These are phyloP conservation scores for Phocoena phocoena DNA, from an alignment of 2,113 vertebrate genomes.

Conservation along the genomic window DNA sequence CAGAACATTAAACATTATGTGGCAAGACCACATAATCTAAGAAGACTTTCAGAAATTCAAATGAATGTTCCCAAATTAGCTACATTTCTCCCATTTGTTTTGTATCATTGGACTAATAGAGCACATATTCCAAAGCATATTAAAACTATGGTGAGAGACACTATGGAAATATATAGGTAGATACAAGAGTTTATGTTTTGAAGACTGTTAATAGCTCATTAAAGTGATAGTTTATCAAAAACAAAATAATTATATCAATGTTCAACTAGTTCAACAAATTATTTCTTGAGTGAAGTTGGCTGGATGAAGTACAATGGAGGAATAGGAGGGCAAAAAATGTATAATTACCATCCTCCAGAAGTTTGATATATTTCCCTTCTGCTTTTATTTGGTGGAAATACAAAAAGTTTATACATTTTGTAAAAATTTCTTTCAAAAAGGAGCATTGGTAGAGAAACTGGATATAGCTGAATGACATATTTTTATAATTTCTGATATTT, in stretches of 20 bases:
- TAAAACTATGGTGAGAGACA: background rate
- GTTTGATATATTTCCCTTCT: background rate
- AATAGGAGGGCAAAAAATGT: background rate
- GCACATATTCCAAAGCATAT: background rate
- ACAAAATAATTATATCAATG: background rate
- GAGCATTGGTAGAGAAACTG: background rate
- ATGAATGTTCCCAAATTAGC: background rate
- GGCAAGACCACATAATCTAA: background rate
- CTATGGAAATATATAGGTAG: background rate
- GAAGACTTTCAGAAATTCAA: background rate
- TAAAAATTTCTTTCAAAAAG: background rate
- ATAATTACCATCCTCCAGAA: background rate
- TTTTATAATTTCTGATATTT: background rate
- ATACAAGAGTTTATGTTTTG: background rate
- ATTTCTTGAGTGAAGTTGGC: background rate
- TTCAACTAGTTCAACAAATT: background rate
- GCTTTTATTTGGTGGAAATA: background rate
- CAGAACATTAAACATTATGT: background rate
- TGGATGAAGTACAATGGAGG: background rate
- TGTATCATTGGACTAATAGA: background rate
- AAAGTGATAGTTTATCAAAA: background rate
- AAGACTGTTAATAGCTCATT: background rate
- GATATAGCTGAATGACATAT: background rate
- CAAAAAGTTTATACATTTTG: background rate
- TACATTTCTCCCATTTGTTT: background rate